phyloP scores from a whole-genome alignment of 2,888 invertebrate species.

The Therioaphis trifolii region DNA sequence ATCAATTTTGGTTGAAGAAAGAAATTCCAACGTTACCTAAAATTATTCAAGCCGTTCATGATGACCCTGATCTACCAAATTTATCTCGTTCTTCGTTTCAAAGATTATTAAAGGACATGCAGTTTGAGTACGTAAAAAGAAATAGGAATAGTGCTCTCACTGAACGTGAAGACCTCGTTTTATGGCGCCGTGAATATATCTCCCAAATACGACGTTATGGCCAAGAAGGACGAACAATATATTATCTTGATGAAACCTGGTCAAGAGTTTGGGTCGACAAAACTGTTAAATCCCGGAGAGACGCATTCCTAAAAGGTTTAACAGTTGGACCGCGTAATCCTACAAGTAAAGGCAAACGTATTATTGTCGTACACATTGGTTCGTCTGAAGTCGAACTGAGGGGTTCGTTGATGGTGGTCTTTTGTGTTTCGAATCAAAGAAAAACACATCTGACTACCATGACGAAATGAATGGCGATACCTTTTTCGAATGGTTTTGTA shows the following conservation, averaged over 20 bases:
- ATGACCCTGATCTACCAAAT: conserved; percentile 4
- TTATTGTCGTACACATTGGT: conserved; percentile 59
- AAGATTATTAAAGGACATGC: not conserved
- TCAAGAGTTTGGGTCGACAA: not conserved
- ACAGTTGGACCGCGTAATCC: conserved; percentile 15
- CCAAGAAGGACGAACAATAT: conserved; percentile 3
- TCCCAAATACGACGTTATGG: not conserved
- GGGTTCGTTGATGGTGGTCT: conserved; percentile 65
- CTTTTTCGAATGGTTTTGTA: conserved; percentile 51
- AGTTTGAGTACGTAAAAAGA: conserved; percentile 14
- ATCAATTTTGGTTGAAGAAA: not conserved
- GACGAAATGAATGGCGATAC: conserved; percentile 64
- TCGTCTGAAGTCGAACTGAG: conserved; percentile 53
- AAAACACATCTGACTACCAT: too few relatives aligned
- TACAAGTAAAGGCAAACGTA: conserved; percentile 40
- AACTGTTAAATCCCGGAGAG: too few relatives aligned
- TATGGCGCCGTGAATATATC: not conserved
- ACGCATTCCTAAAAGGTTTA: conserved; percentile 26
- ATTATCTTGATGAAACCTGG: not conserved
- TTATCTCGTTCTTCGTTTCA: not conserved
- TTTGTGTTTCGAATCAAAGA: conserved; percentile 64
- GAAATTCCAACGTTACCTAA: not conserved
- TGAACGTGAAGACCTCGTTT: not conserved
- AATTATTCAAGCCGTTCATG: not conserved
- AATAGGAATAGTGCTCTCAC: not conserved